phyloP scores from a whole-genome alignment of 2,888 invertebrate genomes.

The Cerceris rybyensis region DNA sequence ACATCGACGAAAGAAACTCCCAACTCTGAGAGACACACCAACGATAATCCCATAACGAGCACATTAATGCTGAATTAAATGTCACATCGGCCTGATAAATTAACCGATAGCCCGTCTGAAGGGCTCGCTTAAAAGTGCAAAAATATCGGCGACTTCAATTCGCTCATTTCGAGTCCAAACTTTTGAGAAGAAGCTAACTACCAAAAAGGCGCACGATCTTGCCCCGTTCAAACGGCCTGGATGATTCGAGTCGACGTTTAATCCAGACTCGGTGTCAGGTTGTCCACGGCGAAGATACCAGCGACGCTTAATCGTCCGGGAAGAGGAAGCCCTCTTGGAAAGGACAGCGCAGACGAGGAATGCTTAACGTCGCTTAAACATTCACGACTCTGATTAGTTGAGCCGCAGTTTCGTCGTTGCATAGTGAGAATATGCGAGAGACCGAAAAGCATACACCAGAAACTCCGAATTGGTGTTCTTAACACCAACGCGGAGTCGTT shows the following conservation, averaged over 20 bases:
- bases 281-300: neutral
- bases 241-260: neutral
- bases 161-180: neutral
- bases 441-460: neutral
- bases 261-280: neutral
- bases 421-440: neutral
- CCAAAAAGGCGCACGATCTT: neutral
- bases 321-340: neutral
- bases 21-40: conserved; percentile 17
- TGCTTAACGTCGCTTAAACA: neutral
- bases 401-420: neutral
- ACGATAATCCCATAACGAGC: conserved; percentile 26
- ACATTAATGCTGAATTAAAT: conserved; percentile 18
- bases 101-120: too few species aligned
- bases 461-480: neutral
- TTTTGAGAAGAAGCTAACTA: neutral
- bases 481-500: neutral
- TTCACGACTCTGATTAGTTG: neutral
- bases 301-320: neutral
- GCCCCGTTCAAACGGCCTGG: neutral
- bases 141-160: too few species aligned
- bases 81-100: neutral
- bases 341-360: neutral
- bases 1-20: conserved; percentile 21
- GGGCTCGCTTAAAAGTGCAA: too few species aligned